Conservation (phyloP, 1,140 invertebrate species). For the Zaprionus inermis region DNA sequence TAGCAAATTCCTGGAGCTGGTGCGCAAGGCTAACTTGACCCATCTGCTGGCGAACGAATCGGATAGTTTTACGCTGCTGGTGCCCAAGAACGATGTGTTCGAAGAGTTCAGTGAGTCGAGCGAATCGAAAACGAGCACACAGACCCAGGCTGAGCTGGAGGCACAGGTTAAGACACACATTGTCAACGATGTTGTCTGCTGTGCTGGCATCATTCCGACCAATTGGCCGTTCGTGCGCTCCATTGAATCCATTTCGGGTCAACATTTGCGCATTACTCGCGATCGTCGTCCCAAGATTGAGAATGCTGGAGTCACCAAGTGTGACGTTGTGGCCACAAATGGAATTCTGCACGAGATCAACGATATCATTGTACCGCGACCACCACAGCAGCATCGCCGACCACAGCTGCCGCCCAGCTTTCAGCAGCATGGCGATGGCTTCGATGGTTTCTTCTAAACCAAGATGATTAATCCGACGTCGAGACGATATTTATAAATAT, state of each 20-base stretch:
- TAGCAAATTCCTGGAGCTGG: slow-evolving; percentile 78
- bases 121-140: slow-evolving; percentile 44
- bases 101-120: slow-evolving; percentile 82
- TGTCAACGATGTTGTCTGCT: slow-evolving; percentile 86
- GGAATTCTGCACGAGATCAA: slow-evolving; percentile 87
- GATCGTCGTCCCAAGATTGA: slow-evolving; percentile 86
- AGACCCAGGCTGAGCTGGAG: slow-evolving; percentile 58
- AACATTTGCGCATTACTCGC: slow-evolving; percentile 84
- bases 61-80: slow-evolving; percentile 86
- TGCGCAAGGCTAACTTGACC: slow-evolving; percentile 77
- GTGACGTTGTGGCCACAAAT: slow-evolving; percentile 86
- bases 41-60: slow-evolving; percentile 67
- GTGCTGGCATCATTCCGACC: slow-evolving; percentile 86
- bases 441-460: slow-evolving; percentile 82
- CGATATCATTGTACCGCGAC: slow-evolving; percentile 82
- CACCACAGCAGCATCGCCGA: slow-evolving; percentile 67
- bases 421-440: slow-evolving; percentile 63
- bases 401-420: slow-evolving; percentile 52
- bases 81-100: slow-evolving; percentile 88
- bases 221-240: slow-evolving; percentile 85
- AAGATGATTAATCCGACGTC: background rate
- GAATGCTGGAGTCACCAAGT: slow-evolving; percentile 85
- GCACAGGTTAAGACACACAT: slow-evolving; percentile 78
- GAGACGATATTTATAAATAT: slow-evolving; percentile 19
- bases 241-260: slow-evolving; percentile 84